Evolutionary conservation across 1,140 invertebrate genomes (phyloP).

Genomic region (Vanessa atalanta): DNA sequence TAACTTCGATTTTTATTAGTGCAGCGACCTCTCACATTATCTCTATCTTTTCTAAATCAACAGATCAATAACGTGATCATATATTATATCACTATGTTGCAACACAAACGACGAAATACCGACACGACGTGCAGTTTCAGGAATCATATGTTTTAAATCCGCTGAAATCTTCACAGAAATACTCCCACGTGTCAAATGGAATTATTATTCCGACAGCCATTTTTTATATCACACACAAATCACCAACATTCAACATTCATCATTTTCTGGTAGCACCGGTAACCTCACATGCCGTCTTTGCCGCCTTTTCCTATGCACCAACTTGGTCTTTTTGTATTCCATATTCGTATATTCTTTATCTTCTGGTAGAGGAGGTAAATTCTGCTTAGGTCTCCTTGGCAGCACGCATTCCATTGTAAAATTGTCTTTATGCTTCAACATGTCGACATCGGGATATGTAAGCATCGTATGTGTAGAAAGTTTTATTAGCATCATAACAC

Average conservation of each 20-base stretch:
- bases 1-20: background rate
- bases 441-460: slow-evolving; percentile 63
- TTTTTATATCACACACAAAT: slow-evolving; percentile 1
- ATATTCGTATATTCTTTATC: slow-evolving; percentile 66
- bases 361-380: slow-evolving; percentile 65
- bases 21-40: background rate
- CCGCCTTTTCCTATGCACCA: slow-evolving; percentile 53
- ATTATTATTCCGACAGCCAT: background rate
- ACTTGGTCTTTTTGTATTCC: slow-evolving; percentile 54
- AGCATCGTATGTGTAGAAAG: slow-evolving; percentile 51
- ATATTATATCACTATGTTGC: slow-evolving; percentile 2
- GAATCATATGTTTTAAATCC: background rate
- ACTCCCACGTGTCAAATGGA: background rate
- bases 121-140: background rate
- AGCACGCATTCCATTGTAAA: slow-evolving; percentile 64
- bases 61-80: background rate
- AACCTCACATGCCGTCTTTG: slow-evolving; percentile 57
- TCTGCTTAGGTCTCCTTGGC: slow-evolving; percentile 57
- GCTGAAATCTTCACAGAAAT: background rate
- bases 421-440: slow-evolving; percentile 62
- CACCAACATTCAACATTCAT: slow-evolving; percentile 57
- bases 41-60: background rate
- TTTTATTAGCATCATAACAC: slow-evolving; percentile 65
- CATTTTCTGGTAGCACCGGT: slow-evolving; percentile 63
- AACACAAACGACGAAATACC: background rate